A percentile compares a stretch with the other conserved stretches of the same genome.
These are phyloP conservation scores for Philereme vetulata DNA, from an alignment of 2,888 invertebrate genomes.

Conservation along the genomic window DNA sequence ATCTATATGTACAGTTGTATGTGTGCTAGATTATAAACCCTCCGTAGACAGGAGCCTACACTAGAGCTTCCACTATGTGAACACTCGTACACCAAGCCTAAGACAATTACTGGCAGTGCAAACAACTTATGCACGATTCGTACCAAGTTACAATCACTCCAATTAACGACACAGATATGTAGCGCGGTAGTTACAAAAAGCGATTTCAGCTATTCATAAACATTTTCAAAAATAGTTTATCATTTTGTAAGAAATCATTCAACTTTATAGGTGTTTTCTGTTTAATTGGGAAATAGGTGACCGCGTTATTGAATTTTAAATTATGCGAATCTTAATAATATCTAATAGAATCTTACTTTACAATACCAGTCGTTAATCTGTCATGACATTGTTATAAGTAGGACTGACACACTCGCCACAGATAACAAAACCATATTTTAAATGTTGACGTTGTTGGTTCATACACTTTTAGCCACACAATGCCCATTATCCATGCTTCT, in stretches of 20 bases:
- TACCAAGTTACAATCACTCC: constrained; percentile 31
- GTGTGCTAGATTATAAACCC: constrained; percentile 56
- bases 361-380: constrained; percentile 58
- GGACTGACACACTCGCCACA: constrained; percentile 27
- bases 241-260: background rate
- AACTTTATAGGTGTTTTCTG: background rate
- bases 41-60: constrained; percentile 43
- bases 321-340: constrained; percentile 37
- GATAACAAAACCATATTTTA: constrained; percentile 10
- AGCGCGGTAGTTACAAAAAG: constrained; percentile 67
- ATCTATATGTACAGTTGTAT: constrained; percentile 79
- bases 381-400: constrained; percentile 48
- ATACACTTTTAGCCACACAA: too few relatives aligned
- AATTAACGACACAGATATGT: constrained; percentile 68
- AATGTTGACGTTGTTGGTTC: too few relatives aligned
- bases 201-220: constrained; percentile 48
- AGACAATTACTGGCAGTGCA: constrained; percentile 76
- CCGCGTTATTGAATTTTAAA: constrained; percentile 37
- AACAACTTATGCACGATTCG: constrained; percentile 63
- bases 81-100: constrained; percentile 58
- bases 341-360: constrained; percentile 46
- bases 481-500: too few relatives aligned
- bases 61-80: constrained; percentile 71
- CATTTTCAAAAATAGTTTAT: constrained; percentile 43
- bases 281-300: constrained; percentile 32